These are phyloP conservation scores for Gallinago paraguaiae DNA, from an alignment of 2,113 vertebrate genomes.

Conservation along the genomic window DNA sequence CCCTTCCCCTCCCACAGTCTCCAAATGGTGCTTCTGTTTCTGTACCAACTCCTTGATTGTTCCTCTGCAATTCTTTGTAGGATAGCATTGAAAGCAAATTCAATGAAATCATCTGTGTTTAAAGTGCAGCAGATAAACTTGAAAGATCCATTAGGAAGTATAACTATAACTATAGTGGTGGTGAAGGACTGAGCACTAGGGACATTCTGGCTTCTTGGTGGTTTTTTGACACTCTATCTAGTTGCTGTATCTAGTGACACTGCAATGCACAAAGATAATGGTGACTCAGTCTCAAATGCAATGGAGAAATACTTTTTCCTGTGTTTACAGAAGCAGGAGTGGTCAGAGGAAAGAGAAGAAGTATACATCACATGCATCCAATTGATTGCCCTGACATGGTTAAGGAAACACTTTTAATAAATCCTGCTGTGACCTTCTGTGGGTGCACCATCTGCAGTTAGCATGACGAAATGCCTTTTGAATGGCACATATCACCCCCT, in stretches of 20 bases:
- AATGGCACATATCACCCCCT: background rate
- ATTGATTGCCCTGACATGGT: background rate
- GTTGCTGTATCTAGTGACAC: no score
- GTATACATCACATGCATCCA: background rate
- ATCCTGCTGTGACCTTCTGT: background rate
- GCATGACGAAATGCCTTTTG: background rate
- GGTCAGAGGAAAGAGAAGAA: background rate
- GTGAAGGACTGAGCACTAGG: background rate
- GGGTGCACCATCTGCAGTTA: background rate
- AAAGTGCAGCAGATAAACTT: background rate
- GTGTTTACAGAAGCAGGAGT: background rate
- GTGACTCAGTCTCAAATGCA: background rate
- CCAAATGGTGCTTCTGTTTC: background rate
- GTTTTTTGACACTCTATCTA: background rate
- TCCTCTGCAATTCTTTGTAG: background rate
- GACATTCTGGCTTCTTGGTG: background rate
- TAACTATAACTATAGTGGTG: background rate
- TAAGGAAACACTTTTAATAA: background rate
- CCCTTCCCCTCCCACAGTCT: background rate
- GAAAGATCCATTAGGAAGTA: background rate
- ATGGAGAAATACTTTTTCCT: background rate
- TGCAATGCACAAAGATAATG: rapidly evolving
- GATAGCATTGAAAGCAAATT: background rate
- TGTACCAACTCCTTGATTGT: background rate
- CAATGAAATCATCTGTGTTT: background rate